Base-by-base conservation (phyloP, 2,797 vertebrate genomes). In the Pantherophis alleghaniensis region DNA sequence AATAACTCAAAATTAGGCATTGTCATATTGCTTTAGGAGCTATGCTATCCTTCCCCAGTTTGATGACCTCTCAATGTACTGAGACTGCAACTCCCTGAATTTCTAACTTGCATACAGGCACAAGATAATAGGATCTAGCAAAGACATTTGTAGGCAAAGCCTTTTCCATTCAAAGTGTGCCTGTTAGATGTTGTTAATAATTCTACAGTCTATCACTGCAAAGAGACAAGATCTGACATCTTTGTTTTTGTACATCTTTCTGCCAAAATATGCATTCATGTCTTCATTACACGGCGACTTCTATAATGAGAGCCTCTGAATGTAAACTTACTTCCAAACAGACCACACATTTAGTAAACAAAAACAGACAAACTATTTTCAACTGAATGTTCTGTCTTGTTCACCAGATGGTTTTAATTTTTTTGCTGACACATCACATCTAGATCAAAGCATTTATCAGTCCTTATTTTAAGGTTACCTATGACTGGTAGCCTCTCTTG, bases 1-100 rank as follows among this genome's bases (percentile, higher is more conserved):
- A 94, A 32, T 91, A 92, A 96, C 1, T 90, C 63, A 92, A 74
- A 53, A 66, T 66, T 4, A 95, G 2, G 37, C 91, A 74, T 66
- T 94, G 11, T 24, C 90, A 66, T n/a, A 55, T 12, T 12, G 87
- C 74, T 83, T 83, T 47, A 83, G 74, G 37, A 83, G 5, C 42
- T 1, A 51, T 7, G 0, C 28, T 16, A 55, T 5, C 4, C 12
- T 90, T 66, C 9, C 20, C 47, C 86, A 32, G 24, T 56, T 32
- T 87, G 86, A 56, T 57, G 55, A 55, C 7, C 28, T 87, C 53
- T 55, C 9, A 12, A 18, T 56, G 53, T 55, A 55, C 55, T 56
- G 14, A 79, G 86, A 87, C 24, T n/a, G 7, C 28, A 56, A 18
- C 26, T 87, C 12, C 51, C 47, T 16, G 51, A 16, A 87, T 87